These are phyloP conservation scores for Cercocebus atys DNA, from an alignment of 2,113 vertebrate genomes.

Conservation along the genomic window DNA sequence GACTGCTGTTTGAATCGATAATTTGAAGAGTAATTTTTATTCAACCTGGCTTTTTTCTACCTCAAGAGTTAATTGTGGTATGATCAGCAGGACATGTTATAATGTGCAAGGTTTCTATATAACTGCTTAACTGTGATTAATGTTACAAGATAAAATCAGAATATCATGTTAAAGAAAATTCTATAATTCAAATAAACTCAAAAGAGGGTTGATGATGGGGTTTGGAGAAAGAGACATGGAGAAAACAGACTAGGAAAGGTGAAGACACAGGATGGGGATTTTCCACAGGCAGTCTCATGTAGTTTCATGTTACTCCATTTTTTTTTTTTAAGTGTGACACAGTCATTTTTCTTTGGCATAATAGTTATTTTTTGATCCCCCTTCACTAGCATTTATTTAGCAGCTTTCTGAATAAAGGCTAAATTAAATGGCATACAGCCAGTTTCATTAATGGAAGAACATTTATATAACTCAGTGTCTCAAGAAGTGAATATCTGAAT, in stretches of 20 bases:
- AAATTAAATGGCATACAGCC: slow-evolving; percentile 42
- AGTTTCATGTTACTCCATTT: neutral
- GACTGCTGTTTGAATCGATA: neutral
- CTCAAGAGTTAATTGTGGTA: neutral
- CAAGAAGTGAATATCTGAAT: neutral
- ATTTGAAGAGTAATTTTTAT: neutral
- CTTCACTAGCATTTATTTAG: slow-evolving; percentile 29
- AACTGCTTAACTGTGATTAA: slow-evolving; percentile 67
- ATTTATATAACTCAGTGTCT: neutral
- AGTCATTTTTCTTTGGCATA: slow-evolving; percentile 56
- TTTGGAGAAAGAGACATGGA: neutral
- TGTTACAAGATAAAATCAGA: slow-evolving; percentile 50
- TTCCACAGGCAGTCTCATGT: slow-evolving; percentile 30
- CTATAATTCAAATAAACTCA: neutral
- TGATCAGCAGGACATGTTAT: neutral
- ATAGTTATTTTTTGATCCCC: neutral
- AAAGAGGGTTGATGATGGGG: neutral
- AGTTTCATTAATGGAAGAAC: slow-evolving; percentile 58
- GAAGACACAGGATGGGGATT: neutral
- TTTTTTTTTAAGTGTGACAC: neutral
- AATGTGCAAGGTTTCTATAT: neutral
- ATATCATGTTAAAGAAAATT: slow-evolving; percentile 44
- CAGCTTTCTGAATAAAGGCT: slow-evolving; percentile 56
- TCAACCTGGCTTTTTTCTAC: slow-evolving; percentile 19
- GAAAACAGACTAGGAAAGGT: neutral